phyloP scores from a whole-genome alignment of 2,113 vertebrate species.

The Chloebia gouldiae region DNA sequence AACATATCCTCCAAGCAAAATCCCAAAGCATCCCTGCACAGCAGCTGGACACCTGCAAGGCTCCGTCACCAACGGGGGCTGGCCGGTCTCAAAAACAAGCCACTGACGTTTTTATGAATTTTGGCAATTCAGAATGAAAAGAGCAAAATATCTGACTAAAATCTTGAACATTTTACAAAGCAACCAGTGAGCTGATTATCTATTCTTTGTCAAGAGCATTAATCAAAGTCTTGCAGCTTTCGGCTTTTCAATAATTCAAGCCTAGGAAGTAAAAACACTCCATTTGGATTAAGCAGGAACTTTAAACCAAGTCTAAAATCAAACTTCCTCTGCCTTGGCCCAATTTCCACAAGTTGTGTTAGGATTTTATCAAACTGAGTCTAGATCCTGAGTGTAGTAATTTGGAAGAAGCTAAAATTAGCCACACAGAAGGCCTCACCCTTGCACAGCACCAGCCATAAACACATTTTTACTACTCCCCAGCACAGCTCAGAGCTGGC shows the following conservation, averaged over 20 bases:
- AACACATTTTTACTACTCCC: background rate
- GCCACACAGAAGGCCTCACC: background rate
- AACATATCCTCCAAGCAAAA: background rate
- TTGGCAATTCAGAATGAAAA: background rate
- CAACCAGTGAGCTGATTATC: background rate
- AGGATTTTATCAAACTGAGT: background rate
- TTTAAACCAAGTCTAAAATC: background rate
- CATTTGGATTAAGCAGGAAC: background rate
- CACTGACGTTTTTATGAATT: background rate
- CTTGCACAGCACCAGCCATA: background rate
- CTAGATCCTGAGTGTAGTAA: background rate
- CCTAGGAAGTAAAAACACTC: background rate
- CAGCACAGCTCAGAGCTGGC: background rate
- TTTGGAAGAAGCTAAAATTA: background rate
- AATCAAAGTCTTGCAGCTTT: background rate
- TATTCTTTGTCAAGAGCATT: accelerated
- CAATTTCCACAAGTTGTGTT: background rate
- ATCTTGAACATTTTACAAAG: background rate
- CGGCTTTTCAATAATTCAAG: background rate
- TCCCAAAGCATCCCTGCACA: background rate
- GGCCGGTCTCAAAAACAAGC: background rate
- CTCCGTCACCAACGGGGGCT: accelerated
- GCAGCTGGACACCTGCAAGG: background rate
- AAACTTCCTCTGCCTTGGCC: background rate
- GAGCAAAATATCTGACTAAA: background rate